Conservation (phyloP, 2,888 invertebrate genomes). For the Acanthopleura granulata region DNA sequence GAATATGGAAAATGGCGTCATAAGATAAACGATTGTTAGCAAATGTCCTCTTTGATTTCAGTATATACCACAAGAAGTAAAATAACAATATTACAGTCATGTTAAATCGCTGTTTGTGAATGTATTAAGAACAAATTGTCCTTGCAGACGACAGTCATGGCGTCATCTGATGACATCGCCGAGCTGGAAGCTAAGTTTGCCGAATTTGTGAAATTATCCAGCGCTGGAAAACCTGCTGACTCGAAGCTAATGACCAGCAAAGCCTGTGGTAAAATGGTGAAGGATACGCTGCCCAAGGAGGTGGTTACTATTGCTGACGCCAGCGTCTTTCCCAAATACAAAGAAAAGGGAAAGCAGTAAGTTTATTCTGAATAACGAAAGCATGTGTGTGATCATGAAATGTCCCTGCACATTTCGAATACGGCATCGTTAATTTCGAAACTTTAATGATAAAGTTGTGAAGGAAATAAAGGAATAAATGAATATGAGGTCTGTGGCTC, state of each 20-base stretch:
- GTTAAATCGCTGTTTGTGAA: background rate
- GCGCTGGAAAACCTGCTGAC: conserved; percentile 20
- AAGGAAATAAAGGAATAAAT: too few relatives aligned
- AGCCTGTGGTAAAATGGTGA: conserved; percentile 35
- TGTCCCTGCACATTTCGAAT: too few relatives aligned
- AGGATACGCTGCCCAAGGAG: conserved; percentile 30
- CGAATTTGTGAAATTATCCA: background rate
- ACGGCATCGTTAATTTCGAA: too few relatives aligned
- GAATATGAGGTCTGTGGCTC: too few relatives aligned
- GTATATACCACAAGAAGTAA: too few relatives aligned
- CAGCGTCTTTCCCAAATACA: conserved; percentile 38
- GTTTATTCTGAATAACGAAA: too few relatives aligned
- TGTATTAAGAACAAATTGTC: background rate
- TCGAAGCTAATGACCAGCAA: conserved; percentile 32
- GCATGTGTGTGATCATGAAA: too few relatives aligned
- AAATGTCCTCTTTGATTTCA: too few relatives aligned
- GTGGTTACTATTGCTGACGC: conserved; percentile 34
- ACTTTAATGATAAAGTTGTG: too few relatives aligned
- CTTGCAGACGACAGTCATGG: background rate
- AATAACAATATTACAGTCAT: background rate
- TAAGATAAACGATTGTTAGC: too few relatives aligned
- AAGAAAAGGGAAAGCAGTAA: conserved; percentile 26
- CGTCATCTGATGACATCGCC: background rate
- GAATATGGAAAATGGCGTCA: too few relatives aligned
- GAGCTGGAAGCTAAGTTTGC: conserved; percentile 12